Evolutionary conservation across 2,888 invertebrate genomes (phyloP), one percentile per base, ranked within the genome.

Genomic region (Monochamus alternatus): DNA sequence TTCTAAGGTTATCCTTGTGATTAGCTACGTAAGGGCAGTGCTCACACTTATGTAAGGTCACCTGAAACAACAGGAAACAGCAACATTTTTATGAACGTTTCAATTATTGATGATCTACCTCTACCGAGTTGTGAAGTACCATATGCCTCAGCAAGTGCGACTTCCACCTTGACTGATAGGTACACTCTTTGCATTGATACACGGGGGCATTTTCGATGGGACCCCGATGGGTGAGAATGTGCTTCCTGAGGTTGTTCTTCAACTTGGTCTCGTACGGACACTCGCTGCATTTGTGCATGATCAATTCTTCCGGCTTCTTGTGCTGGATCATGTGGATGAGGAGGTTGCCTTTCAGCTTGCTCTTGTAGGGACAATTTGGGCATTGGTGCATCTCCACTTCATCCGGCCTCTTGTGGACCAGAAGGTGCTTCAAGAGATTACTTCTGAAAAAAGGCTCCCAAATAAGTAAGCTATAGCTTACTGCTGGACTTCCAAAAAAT

Each of bases 351-450:
- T 44, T 60, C 9, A 51, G 38, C 10, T 47, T 63, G 12, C 68
- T 62, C 22, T 62, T 58, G 52, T 66, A 74, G 10, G 68, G 52
- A 32, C 74, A 74, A 3, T 63, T 14, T 9, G 62, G 47, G 51
- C 72, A 72, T 14, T 55, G n/a, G 32, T 64, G 63, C 64, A 72
- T 72, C n/a, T 55, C 43, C n/a, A 73, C 67, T n/a, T 66, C 59
- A 10, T 63, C 30, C 12, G 66, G 66, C n/a, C 32, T 38, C 14
- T 55, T 67, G 31, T 67, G 66, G 8, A 67, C 14, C 12, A 67
- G 14, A 9, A 43, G 43, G 43, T 63, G 62, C 12, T 38, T 14
- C 3, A 43, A 5, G 8, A 63, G 62, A 63, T 63, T n/a, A 14
- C 62, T 63, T 43, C 43, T 63, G 38, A 47, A 47, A 47, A 47